These are phyloP conservation scores for Palaemon carinicauda DNA, from an alignment of 1,140 invertebrate species.

Conservation along the genomic window DNA sequence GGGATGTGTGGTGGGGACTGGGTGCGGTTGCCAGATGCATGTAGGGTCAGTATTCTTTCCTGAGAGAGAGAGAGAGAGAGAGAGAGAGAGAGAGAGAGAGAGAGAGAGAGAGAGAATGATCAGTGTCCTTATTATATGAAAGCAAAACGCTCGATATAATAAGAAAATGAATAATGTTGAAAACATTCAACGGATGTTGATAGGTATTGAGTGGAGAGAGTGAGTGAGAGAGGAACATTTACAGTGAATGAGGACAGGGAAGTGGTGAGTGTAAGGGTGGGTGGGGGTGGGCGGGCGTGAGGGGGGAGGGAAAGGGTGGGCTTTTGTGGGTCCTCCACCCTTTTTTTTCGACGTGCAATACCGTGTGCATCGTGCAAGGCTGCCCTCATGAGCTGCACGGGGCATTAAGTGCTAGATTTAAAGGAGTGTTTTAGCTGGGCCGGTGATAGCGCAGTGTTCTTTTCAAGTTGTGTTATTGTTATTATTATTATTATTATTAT, in stretches of 20 bases:
- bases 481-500: no score
- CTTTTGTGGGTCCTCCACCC: not conserved
- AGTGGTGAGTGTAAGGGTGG: not conserved
- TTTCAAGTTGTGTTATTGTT: no score
- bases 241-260: not conserved
- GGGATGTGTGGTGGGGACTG: no score
- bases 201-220: not conserved
- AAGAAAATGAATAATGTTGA: not conserved
- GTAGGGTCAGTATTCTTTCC: not conserved
- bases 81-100: not conserved
- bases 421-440: no score
- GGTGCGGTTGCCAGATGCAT: not conserved
- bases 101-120: conserved; percentile 7
- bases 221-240: not conserved
- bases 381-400: not conserved
- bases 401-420: no score
- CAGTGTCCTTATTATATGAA: not conserved
- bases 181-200: not conserved
- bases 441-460: no score
- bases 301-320: not conserved
- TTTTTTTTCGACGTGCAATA: not conserved
- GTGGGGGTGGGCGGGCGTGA: not conserved
- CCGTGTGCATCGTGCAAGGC: not conserved
- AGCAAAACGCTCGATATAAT: not conserved
- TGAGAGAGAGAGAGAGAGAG: not conserved